Percentiles rank a stretch among this genome's conserved stretches.
These are phyloP conservation scores for Toxonevra muliebris DNA, from an alignment of 2,888 invertebrate genomes.

Conservation along the genomic window DNA sequence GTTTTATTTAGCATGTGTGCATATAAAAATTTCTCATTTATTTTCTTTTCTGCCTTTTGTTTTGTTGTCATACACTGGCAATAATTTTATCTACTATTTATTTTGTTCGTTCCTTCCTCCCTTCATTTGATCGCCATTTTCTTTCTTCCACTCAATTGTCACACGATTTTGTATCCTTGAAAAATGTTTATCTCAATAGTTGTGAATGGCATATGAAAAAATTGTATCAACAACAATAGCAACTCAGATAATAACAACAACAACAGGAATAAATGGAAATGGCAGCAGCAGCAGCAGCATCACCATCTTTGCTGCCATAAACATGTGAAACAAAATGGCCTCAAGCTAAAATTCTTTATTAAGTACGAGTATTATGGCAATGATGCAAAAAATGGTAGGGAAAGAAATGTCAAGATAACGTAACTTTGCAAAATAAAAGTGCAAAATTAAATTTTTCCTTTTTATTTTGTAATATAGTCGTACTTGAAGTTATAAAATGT, in stretches of 20 bases:
- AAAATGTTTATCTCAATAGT: slow-evolving; percentile 28
- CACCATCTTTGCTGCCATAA: neutral
- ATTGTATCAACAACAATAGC: neutral
- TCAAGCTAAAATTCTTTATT: too few relatives aligned
- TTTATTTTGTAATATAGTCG: too few relatives aligned
- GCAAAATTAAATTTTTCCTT: too few relatives aligned
- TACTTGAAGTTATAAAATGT: too few relatives aligned
- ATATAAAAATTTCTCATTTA: neutral
- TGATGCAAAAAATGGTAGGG: too few relatives aligned
- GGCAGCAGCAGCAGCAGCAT: slow-evolving; percentile 10
- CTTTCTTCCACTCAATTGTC: slow-evolving; percentile 32
- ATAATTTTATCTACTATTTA: neutral
- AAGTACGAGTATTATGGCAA: too few relatives aligned
- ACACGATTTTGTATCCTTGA: slow-evolving; percentile 29
- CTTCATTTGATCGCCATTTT: neutral
- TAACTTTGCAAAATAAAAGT: too few relatives aligned
- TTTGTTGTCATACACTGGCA: neutral
- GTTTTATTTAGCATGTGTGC: slow-evolving; percentile 47
- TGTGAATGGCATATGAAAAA: slow-evolving; percentile 1
- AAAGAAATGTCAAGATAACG: too few relatives aligned
- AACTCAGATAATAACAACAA: slow-evolving; percentile 33
- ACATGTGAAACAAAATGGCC: neutral
- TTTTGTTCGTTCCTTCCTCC: neutral
- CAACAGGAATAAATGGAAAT: slow-evolving; percentile 15
- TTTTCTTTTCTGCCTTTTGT: too few relatives aligned